Evolutionary conservation across 2,113 vertebrate species (phyloP), one percentile per base, ranked within the genome.

Genomic region (Cricetomys ansorgei): DNA sequence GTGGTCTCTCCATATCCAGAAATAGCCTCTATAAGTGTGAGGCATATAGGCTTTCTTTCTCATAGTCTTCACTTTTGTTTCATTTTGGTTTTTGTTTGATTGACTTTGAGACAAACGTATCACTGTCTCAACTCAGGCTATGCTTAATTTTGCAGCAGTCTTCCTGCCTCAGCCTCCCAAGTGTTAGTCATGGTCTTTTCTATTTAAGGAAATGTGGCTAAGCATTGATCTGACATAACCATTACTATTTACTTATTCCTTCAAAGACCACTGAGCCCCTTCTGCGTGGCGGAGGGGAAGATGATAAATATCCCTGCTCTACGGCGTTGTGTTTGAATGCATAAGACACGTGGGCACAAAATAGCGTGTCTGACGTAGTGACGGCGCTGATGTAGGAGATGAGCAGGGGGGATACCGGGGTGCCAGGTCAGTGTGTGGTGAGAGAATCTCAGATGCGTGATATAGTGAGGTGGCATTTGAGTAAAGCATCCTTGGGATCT

Each of bases 191-290:
- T 1, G 50, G 12, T n/a, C 72, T 79, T 96, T 48, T 88, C 72
- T 96, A 29, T n/a, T 94, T 77, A 67, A 80, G 73, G 89, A 90
- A 67, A n/a, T 80, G 48, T 43, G 85, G 40, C 50, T 45, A 50
- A 84, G 9, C 34, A 3, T 67, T 80, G 53, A 27, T 76, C 80
- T 67, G 13, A 40, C 13, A 31, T 29, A 90, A 72, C 40, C 53
- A 59, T 91, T 62, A 53, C 73, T 65, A 5, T 89, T 83, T 75
- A 31, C 79, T 75, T 88, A 62, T 19, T 62, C 50, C 12, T 83
- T 87, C 45, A 79, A 7, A 40, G 21, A 37, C 25, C 6, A 69
- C 92, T 91, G 77, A 64, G 9, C 40, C 84, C 34, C 57, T 88
- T 76, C 92, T 88, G 12, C 7, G 15, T 29, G 34, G 53, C 16